Evolutionary conservation across 2,113 vertebrate species (phyloP), one percentile per base, ranked within the genome.

Genomic region (Orientallactaga bullata): DNA sequence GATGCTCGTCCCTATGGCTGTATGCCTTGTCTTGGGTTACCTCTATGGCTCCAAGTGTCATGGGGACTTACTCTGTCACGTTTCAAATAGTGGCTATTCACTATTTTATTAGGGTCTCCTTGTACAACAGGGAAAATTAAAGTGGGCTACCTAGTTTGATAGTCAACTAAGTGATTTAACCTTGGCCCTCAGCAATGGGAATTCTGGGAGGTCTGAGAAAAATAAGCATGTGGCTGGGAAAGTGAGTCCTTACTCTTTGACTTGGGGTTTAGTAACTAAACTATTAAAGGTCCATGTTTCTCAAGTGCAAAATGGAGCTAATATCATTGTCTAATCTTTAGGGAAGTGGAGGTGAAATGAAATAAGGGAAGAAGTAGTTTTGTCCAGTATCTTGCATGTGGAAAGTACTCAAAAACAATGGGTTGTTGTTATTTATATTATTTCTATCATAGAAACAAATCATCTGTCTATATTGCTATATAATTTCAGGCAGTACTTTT

Each of bases 391-490:
- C 42, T 47, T 2, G 35, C 3, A 73, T 63, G 37, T 71, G 82
- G 65, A 60, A 69, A 88, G 15, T 51, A 12, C 28, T 73, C 81
- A 74, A 6, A 60, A 63, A 73, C 58, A 11, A 10, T 39, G 66
- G 72, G 63, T 37, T 89, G 65, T 88, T 80, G 72, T 21, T 37
- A 66, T 18, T 83, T 35, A 81, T 86, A 83, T 61, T 93, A 20
- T 89, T 88, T 91, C 65, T 8, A 51, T 85, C 60, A 73, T 30
- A 63, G 26, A 81, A 96, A 91, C 15, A 7, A 81, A 73, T 68
- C 12, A 68, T 88, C 63, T 88, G n/a, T 93, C 47, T 72, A 39
- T 4, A 73, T 16, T 63, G 13, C 12, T 77, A 6, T 77, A 58
- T 66, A 61, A 7, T 66, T 90, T 88, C 26, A 20, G 61, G 17